Evolutionary conservation across 2,888 invertebrate genomes (phyloP), one percentile per base, ranked within the genome.

Genomic region (Eristalis intricaria): DNA sequence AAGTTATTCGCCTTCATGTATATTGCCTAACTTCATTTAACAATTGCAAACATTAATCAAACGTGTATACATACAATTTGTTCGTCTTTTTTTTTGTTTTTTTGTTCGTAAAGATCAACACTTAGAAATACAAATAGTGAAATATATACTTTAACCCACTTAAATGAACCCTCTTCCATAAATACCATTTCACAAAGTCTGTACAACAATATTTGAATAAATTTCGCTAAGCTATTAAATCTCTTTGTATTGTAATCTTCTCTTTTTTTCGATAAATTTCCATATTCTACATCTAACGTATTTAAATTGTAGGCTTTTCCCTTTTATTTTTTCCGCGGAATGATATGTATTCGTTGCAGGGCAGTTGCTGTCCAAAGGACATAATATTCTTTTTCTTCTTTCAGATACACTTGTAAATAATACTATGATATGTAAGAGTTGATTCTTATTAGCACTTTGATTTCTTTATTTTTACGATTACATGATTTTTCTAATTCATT

Each of bases 341-440:
- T 93, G 92, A 92, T 92, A 92, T 92, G 92, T 92, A 91, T 90
- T 90, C 91, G 92, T 92, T 92, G 92, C 92, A 90, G 91, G 88
- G 90, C 87, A 79, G 87, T 87, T 76, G 63, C 29, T 38, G 65
- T 79, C 68, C 69, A 69, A 78, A 71, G 73, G 58, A 78, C 74
- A 32, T 32, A 32, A 32, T 32, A n/a, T 32, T 32, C 10, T 32
- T 35, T 65, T 26, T 76, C 71, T 64, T 75, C 65, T 79, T 32
- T 1, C 76, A 80, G 66, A 19, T 58, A 79, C 61, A 76, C 58
- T 73, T 64, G 50, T 79, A 84, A 75, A 71, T 76, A 77, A 76
- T 75, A 84, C 87, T 87, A 84, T 87, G 87, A 87, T 87, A 87
- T 87, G 87, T 87, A 79, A 83, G 75, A 43, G 29, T 80, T 78